Evolutionary conservation across 2,888 invertebrate genomes (phyloP).

Genomic region (Nematopogon swammerdamellus): DNA sequence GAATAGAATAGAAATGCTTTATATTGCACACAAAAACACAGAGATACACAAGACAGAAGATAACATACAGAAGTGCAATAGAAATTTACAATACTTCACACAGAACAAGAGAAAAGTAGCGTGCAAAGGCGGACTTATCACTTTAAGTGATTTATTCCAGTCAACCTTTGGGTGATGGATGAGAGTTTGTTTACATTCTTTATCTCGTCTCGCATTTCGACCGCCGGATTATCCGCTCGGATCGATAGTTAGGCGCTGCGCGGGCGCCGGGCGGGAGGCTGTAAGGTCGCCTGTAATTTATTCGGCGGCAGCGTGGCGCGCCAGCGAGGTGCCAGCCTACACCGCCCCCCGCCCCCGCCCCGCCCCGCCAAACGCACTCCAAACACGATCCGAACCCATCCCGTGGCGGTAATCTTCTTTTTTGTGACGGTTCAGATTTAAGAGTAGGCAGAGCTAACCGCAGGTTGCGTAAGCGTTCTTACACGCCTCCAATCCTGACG

Average conservation of each 20-base stretch:
- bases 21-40: too few relatives aligned
- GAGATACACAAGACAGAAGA: too few relatives aligned
- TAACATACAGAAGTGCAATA: too few relatives aligned
- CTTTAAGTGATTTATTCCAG: too few relatives aligned
- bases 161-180: too few relatives aligned
- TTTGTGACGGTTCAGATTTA: constrained; percentile 35
- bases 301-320: constrained; percentile 54
- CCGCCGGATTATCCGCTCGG: too few relatives aligned
- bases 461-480: constrained; percentile 48
- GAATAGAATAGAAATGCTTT: too few relatives aligned
- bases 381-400: neutral
- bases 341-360: constrained; percentile 16
- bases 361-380: constrained; percentile 26
- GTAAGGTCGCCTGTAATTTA: constrained; percentile 32
- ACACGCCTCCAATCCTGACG: constrained; percentile 40
- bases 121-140: too few relatives aligned
- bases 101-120: too few relatives aligned
- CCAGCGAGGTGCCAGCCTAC: constrained; percentile 35
- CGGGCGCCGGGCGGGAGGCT: constrained; percentile 19
- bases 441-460: constrained; percentile 43
- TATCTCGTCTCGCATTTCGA: too few relatives aligned
- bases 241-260: constrained; percentile 37
- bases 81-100: too few relatives aligned
- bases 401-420: constrained; percentile 17
- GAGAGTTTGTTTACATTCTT: too few relatives aligned